Conservation (phyloP, 2,888 invertebrate genomes). For the Magallana nippona region DNA sequence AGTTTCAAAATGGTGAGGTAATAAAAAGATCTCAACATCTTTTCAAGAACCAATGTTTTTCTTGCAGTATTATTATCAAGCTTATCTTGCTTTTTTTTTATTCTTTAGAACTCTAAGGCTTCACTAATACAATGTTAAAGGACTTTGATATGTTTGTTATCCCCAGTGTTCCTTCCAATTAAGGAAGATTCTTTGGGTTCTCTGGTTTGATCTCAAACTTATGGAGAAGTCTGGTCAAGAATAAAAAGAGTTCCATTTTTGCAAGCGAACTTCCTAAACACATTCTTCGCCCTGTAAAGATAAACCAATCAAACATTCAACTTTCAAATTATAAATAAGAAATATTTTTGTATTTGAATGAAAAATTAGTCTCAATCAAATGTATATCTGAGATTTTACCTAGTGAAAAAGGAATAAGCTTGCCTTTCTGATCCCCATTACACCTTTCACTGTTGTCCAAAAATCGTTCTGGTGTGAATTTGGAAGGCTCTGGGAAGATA, state of each 20-base stretch:
- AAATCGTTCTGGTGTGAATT: constrained; percentile 61
- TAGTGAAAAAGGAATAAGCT: constrained; percentile 47
- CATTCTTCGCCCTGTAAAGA: background rate
- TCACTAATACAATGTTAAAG: background rate
- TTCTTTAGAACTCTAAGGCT: too few relatives aligned
- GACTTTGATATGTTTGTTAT: background rate
- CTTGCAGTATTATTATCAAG: too few relatives aligned
- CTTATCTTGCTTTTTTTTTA: too few relatives aligned
- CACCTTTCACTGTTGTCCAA: constrained; percentile 48
- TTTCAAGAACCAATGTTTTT: too few relatives aligned
- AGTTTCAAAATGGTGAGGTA: too few relatives aligned
- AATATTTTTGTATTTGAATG: too few relatives aligned
- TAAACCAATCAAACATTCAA: background rate
- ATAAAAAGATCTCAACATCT: too few relatives aligned
- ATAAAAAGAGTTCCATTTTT: background rate
- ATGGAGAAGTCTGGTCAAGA: background rate
- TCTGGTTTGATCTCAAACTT: background rate
- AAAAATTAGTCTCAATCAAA: too few relatives aligned
- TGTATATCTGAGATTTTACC: constrained; percentile 9
- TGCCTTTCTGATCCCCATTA: constrained; percentile 7
- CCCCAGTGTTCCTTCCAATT: background rate
- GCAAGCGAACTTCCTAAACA: background rate
- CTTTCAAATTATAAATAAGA: too few relatives aligned
- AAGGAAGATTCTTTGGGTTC: background rate
- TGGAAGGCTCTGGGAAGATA: constrained; percentile 51